phyloP scores from a whole-genome alignment of 2,113 vertebrate species.

The Eolophus roseicapilla region DNA sequence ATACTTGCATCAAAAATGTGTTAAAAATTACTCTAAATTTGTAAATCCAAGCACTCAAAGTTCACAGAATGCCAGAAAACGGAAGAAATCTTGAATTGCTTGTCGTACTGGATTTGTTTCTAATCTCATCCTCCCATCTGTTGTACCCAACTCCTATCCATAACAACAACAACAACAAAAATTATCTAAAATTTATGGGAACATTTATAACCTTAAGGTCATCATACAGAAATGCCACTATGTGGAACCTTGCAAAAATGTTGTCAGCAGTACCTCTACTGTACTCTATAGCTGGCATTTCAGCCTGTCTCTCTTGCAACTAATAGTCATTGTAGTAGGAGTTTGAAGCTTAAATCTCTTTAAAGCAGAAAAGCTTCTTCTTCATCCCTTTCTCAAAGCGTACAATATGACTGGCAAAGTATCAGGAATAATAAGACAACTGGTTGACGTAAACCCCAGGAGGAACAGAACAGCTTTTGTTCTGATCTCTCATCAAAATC shows the following conservation, averaged over 20 bases:
- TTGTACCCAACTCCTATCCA: neutral
- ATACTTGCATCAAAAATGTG: neutral
- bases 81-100: neutral
- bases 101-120: neutral
- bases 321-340: slow-evolving; percentile 25
- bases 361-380: slow-evolving; percentile 67
- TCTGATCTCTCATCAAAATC: slow-evolving; percentile 63
- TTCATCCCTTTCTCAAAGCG: slow-evolving; percentile 57
- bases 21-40: neutral
- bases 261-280: neutral
- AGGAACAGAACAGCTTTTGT: slow-evolving; percentile 76
- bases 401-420: slow-evolving; percentile 76
- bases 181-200: slow-evolving; percentile 23
- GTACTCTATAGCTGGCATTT: neutral
- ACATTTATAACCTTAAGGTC: slow-evolving; percentile 1
- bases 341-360: slow-evolving; percentile 44
- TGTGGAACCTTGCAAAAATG: neutral
- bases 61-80: neutral
- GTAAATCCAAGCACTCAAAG: neutral
- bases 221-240: slow-evolving; percentile 13
- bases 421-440: slow-evolving; percentile 75
- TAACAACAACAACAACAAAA: neutral
- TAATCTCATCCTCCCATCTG: neutral
- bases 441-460: slow-evolving; percentile 62
- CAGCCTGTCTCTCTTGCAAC: neutral